phyloP scores from a whole-genome alignment of 1,140 invertebrate genomes.

The Calosoma granatense region DNA sequence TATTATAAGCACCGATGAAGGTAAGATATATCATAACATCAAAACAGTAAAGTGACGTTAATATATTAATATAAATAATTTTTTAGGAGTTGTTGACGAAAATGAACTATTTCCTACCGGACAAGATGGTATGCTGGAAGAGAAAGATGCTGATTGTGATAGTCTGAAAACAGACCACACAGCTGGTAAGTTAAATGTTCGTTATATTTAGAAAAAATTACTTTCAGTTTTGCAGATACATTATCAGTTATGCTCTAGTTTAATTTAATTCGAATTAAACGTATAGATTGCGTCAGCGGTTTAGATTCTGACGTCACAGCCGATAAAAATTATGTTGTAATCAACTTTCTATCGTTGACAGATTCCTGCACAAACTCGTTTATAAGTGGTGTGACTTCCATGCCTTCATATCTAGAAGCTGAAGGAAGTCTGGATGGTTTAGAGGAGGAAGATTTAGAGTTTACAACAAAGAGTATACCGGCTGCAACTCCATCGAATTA shows the following conservation, averaged over 20 bases:
- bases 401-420: slow-evolving; percentile 28
- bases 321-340: too few relatives aligned
- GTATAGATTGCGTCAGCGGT: too few relatives aligned
- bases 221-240: too few relatives aligned
- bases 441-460: slow-evolving; percentile 25
- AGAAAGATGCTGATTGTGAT: neutral
- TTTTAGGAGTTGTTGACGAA: neutral
- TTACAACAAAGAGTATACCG: slow-evolving; percentile 11
- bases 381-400: slow-evolving; percentile 22
- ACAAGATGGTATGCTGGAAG: neutral
- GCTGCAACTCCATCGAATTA: slow-evolving; percentile 15
- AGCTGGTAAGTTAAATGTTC: neutral
- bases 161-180: neutral
- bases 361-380: slow-evolving; percentile 27
- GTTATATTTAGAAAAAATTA: too few relatives aligned
- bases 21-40: neutral
- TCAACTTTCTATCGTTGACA: too few relatives aligned
- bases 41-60: neutral
- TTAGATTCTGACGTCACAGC: too few relatives aligned
- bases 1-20: slow-evolving; percentile 1
- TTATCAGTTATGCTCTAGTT: too few relatives aligned
- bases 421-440: slow-evolving; percentile 19
- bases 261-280: too few relatives aligned
- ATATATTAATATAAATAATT: neutral
- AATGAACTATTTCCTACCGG: neutral